Base-by-base conservation (phyloP, 2,888 invertebrate species). In the Seira musarum region DNA sequence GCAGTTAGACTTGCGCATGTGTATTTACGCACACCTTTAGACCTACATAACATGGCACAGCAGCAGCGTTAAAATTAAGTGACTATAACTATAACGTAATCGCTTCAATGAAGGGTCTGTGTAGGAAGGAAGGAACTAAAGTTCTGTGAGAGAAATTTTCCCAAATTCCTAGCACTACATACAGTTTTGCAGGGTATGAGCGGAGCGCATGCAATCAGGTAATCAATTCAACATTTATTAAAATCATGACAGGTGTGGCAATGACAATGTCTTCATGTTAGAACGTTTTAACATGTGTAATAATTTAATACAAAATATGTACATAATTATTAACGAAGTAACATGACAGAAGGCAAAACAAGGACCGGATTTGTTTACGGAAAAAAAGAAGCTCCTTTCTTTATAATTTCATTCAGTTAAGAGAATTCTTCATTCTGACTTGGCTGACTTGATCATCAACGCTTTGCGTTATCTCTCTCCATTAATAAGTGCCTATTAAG, bases 401-500 rank as follows among this genome's bases (percentile, higher is more conserved):
- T n/a, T n/a, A n/a, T n/a, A n/a, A n/a, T n/a, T n/a, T n/a, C n/a
- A n/a, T n/a, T n/a, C n/a, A n/a, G n/a, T n/a, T n/a, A n/a, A n/a
- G n/a, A n/a, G n/a, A n/a, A n/a, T n/a, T n/a, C n/a, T n/a, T n/a
- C n/a, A n/a, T n/a, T n/a, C n/a, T n/a, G n/a, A n/a, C n/a, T n/a
- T n/a, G n/a, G n/a, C 21, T 19, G 61, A 22, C 22, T 61, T 19
- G 1, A 13, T 61, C 8, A 46, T 19, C 10, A 6, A 66, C 22
- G 66, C n/a, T 66, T 19, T 24, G 66, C 66, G 40, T 24, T 46
- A 66, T n/a, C n/a, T n/a, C 66, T 40, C 66, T 22, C 66, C 46
- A 66, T 66, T 66, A 66, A 46, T 66, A 66, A 66, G 40, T 66
- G 66, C n/a, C n/a, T n/a, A n/a, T n/a, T n/a, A n/a, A n/a, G n/a